A percentile compares a stretch with the other conserved stretches of the same genome.
phyloP scores from a whole-genome alignment of 2,113 vertebrate species.

The zebrafish (Danio rerio) region DNA sequence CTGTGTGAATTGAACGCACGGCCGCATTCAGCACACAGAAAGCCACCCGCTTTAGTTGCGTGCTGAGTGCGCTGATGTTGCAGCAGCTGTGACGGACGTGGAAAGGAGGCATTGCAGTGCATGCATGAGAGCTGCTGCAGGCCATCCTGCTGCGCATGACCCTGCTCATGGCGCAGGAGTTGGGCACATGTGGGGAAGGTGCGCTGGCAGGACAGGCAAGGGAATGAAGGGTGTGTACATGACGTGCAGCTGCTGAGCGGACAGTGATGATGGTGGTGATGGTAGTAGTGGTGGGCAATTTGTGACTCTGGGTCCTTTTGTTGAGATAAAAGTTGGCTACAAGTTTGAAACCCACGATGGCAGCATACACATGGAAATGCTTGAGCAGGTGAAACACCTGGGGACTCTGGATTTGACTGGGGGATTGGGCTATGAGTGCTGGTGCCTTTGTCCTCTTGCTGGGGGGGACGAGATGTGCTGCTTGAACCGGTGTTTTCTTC shows the following conservation, averaged over 20 bases:
- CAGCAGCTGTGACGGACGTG: slow-evolving; percentile 77
- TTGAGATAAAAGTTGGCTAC: slow-evolving; percentile 59
- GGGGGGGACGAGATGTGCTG: slow-evolving; percentile 46
- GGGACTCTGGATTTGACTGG: slow-evolving; percentile 39
- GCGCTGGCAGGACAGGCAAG: slow-evolving; percentile 71
- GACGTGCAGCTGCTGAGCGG: slow-evolving; percentile 67
- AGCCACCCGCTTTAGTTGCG: slow-evolving; percentile 69
- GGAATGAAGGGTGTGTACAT: slow-evolving; percentile 63
- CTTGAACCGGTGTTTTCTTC: slow-evolving; percentile 58
- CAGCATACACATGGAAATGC: slow-evolving; percentile 75
- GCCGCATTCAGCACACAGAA: slow-evolving; percentile 80
- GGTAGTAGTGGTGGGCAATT: slow-evolving; percentile 68
- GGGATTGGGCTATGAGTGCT: slow-evolving; percentile 44
- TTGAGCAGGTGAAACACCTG: slow-evolving; percentile 54
- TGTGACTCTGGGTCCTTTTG: slow-evolving; percentile 61
- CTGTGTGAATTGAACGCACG: slow-evolving; percentile 80
- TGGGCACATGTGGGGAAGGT: slow-evolving; percentile 66
- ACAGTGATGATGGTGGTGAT: slow-evolving; percentile 74
- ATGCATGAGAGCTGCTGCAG: slow-evolving; percentile 71
- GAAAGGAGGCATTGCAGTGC: slow-evolving; percentile 77
- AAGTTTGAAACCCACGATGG: slow-evolving; percentile 67
- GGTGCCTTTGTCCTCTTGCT: slow-evolving; percentile 57
- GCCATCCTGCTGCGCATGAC: slow-evolving; percentile 54
- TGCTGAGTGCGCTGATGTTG: slow-evolving; percentile 80
- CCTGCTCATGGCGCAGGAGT: slow-evolving; percentile 65